phyloP scores from a whole-genome alignment of 2,888 invertebrate genomes.

The Automeris io region DNA sequence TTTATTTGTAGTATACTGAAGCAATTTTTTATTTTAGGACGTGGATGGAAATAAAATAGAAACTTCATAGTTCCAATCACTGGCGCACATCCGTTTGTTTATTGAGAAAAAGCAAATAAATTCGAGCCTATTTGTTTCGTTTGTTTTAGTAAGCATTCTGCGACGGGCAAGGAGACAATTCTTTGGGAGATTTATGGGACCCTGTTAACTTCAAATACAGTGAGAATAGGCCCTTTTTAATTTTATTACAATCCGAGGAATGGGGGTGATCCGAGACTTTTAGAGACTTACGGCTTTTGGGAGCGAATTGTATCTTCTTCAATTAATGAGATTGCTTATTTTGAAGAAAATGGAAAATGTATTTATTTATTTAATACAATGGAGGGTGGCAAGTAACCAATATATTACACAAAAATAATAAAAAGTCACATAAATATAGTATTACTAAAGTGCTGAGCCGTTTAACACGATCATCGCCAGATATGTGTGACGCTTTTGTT shows the following conservation, averaged over 20 bases:
- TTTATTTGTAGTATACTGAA: no score
- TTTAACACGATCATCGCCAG: no score
- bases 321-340: constrained; percentile 7
- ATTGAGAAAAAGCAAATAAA: background rate
- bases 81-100: no score
- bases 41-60: no score
- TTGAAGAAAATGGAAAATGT: background rate
- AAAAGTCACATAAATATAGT: no score
- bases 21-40: no score
- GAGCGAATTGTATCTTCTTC: constrained; percentile 6
- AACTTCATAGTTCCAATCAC: no score
- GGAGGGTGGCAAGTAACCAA: no score
- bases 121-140: constrained; percentile 4
- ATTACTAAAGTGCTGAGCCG: no score
- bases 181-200: constrained; percentile 39
- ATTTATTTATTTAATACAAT: no score
- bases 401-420: no score
- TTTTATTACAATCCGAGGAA: constrained; percentile 28
- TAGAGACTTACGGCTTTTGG: constrained; percentile 6
- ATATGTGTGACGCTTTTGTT: no score
- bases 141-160: constrained; percentile 10
- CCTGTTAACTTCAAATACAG: constrained; percentile 41
- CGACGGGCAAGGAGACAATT: constrained; percentile 25
- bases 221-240: constrained; percentile 40
- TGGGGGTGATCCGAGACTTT: constrained; percentile 5